Base-by-base conservation (phyloP, 1,140 invertebrate species). In the Neocloeon triangulifer region DNA sequence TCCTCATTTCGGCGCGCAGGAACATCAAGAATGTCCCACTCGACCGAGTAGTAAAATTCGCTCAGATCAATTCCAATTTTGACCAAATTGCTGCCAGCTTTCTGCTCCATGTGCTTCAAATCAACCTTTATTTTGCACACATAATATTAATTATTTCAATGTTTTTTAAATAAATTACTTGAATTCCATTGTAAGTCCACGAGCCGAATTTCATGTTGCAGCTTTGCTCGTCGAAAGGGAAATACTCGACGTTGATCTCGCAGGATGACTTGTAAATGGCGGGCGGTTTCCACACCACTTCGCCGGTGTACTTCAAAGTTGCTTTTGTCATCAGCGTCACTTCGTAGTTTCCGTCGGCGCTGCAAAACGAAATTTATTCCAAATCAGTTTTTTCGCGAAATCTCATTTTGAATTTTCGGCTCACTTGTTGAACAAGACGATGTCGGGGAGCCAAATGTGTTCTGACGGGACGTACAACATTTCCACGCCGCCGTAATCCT, bases 181-280 rank as follows among this genome's bases (percentile, higher is more conserved):
- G 79, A 44, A 70, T 64, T 2, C 80, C 81, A 50, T 85, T 81
- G 52, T 78, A 89, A 8, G 86, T 92, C 88, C 88, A 95, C 1
- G 85, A 91, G 7, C 88, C 86, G 45, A 96, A 95, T 55, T 88
- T 89, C 78, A 95, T 86, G 39, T 77, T 68, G 49, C 88, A 94
- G 30, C 73, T 81, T 53, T 92, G 86, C 43, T 84, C 77, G 48
- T 92, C 84, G 46, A 89, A 92, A 1, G 84, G 84, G 48, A 91
- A 97, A 56, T 88, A 97, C 50, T 96, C 80, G 0, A 97, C 77
- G 47, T 84, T 80, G 39, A 91, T 91, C 52, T 88, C 77, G 46
- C 92, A 97, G 0, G 85, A 95, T 16, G 85, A 92, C 54, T 96
- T 97, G 58, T 96, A 98, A 55, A 98, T 96, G 0, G 91, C 92